These are phyloP conservation scores for Spongilla lacustris DNA, from an alignment of 37 sponge, comb jelly and placozoan species.

Conservation along the genomic window DNA sequence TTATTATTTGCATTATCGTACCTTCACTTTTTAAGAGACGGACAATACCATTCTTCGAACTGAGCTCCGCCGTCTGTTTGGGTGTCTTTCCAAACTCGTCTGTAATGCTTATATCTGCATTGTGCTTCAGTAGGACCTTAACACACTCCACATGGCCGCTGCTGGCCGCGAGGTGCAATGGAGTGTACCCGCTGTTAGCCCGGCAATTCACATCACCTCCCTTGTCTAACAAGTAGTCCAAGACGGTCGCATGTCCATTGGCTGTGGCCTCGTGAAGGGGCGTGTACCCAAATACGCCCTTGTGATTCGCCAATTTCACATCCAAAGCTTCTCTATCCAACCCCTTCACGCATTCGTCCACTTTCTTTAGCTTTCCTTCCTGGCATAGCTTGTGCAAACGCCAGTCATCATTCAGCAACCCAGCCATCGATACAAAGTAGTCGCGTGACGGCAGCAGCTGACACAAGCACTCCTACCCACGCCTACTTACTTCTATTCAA, in stretches of 20 bases:
- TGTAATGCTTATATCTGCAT: conserved; percentile 60
- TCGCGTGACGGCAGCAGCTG: background rate
- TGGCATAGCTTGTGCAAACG: conserved; percentile 66
- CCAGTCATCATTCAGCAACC: conserved; percentile 53
- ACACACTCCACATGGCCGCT: conserved; percentile 77
- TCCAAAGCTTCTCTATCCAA: conserved; percentile 20
- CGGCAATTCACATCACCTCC: conserved; percentile 67
- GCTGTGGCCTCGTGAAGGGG: conserved; percentile 84
- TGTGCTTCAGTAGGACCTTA: conserved; percentile 40
- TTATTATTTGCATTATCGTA: background rate
- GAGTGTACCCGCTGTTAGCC: conserved; percentile 86
- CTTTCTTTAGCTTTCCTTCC: conserved; percentile 56
- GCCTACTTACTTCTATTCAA: background rate
- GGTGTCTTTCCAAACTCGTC: conserved; percentile 84
- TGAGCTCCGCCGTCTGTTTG: conserved; percentile 74
- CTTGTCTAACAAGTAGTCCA: conserved; percentile 44
- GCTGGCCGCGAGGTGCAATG: conserved; percentile 81
- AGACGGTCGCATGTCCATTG: conserved; percentile 53
- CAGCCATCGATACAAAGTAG: background rate
- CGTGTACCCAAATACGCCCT: conserved; percentile 89
- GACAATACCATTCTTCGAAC: conserved; percentile 62
- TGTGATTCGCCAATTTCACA: conserved; percentile 42
- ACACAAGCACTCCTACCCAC: background rate
- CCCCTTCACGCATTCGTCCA: conserved; percentile 45
- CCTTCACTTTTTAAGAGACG: conserved; percentile 55